Conservation (phyloP, 2,113 vertebrate species). For the Percopsis transmontana region DNA sequence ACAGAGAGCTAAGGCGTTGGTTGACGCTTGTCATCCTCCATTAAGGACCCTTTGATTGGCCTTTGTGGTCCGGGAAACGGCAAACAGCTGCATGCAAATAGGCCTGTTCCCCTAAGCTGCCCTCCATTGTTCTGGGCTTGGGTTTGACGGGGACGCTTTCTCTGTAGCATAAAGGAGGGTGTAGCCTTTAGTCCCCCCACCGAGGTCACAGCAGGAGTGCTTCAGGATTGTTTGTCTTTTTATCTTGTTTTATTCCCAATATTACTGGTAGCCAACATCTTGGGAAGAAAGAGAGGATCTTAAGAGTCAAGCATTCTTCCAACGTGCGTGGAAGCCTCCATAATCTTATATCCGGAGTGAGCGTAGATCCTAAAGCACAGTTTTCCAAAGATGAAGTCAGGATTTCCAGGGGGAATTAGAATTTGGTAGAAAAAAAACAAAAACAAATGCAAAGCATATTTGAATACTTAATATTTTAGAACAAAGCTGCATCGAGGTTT, state of each 20-base stretch:
- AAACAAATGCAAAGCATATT: slow-evolving; percentile 34
- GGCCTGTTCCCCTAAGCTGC: slow-evolving; percentile 80
- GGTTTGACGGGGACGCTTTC: slow-evolving; percentile 90
- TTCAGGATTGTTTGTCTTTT: slow-evolving; percentile 81
- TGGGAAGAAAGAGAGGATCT: slow-evolving; percentile 78
- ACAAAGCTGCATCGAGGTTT: slow-evolving; percentile 39
- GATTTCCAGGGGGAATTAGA: slow-evolving; percentile 52
- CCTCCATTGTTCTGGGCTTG: slow-evolving; percentile 86
- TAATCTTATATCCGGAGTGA: slow-evolving; percentile 74
- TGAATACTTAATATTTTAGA: slow-evolving; percentile 42
- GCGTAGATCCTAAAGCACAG: slow-evolving; percentile 41
- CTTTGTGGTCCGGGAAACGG: slow-evolving; percentile 91
- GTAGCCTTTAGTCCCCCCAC: slow-evolving; percentile 82
- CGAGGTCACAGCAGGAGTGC: slow-evolving; percentile 81
- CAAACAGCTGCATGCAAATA: slow-evolving; percentile 97
- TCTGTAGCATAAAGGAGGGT: slow-evolving; percentile 82
- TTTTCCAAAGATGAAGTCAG: slow-evolving; percentile 56
- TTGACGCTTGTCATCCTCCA: slow-evolving; percentile 85
- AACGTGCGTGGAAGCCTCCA: slow-evolving; percentile 66
- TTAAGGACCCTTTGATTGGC: slow-evolving; percentile 88
- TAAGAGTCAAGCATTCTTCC: slow-evolving; percentile 73
- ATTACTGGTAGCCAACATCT: slow-evolving; percentile 79
- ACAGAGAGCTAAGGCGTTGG: slow-evolving; percentile 72
- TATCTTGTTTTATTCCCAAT: slow-evolving; percentile 72
- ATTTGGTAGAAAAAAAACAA: slow-evolving; percentile 21